Base-by-base conservation (phyloP, 1,140 invertebrate genomes). In the Drosophila guanche region DNA sequence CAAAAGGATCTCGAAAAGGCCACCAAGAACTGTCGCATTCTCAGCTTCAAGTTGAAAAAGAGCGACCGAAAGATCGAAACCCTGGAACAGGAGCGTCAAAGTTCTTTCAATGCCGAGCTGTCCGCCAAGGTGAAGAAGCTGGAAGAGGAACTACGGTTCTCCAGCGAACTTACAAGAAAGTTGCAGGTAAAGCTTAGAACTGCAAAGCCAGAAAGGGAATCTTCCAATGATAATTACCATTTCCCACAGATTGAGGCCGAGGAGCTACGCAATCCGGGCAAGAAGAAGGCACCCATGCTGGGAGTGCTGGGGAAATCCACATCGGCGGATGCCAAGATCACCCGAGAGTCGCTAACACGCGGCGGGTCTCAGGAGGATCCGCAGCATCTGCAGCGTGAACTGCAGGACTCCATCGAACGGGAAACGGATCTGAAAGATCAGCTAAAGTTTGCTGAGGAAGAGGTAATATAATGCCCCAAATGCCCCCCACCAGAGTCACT, bases 1-100 rank as follows among this genome's bases (percentile, higher is more conserved):
- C 95, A 98, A 92, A 96, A 98, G 89, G 97, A 98, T 92, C 93
- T 99, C 58, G 98, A 99, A 84, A 96, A 97, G 88, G 96, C 96
- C n/a, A 97, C 97, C 25, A 99, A 99, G 92, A 99, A 99, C 92
- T 99, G 98, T 92, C 94, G 99, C 72, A 98, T 99, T 76, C 93
- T 99, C 25, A 99, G 99, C 63, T 99, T 99, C 91, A 99, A 99
- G 92, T 92, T 99, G 51, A 95, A 98, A 79, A 99, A 99, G 93
- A 94, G 97, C 22, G 99, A 99, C 92, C 94, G 98, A 57, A 95
- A 95, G 90, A 94, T 95, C 27, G 98, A 99, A 61, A 95, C 97
- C 79, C 91, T 98, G 16, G 98, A 99, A 90, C 93, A 94, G 40
- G 98, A 99, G 75, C 97, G 97, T 3, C 85, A 95, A 93, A 94